phyloP scores from a whole-genome alignment of 1,140 invertebrate genomes.

The Leptinotarsa defecta region DNA sequence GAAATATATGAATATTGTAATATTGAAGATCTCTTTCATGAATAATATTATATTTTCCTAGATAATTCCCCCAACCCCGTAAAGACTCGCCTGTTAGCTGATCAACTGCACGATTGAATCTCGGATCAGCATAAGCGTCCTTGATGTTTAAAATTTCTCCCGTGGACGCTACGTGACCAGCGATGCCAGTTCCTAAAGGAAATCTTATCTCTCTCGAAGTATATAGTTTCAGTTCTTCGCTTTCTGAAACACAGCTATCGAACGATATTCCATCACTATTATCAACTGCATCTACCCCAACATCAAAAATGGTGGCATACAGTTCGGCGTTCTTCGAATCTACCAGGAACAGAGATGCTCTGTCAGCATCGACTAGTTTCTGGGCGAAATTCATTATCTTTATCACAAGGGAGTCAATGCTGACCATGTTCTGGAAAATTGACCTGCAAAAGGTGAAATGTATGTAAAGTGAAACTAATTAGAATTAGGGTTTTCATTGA shows the following conservation, averaged over 20 bases:
- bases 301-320: conserved; percentile 82
- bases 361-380: conserved; percentile 77
- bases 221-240: conserved; percentile 49
- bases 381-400: conserved; percentile 85
- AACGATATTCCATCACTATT: conserved; percentile 23
- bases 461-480: neutral
- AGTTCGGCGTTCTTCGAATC: conserved; percentile 74
- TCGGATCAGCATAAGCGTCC: conserved; percentile 77
- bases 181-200: conserved; percentile 64
- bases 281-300: conserved; percentile 58
- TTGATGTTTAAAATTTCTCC: conserved; percentile 78
- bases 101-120: conserved; percentile 81
- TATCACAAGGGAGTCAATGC: conserved; percentile 80
- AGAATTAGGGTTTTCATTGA: too few relatives aligned
- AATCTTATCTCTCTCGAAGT: conserved; percentile 60
- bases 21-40: too few relatives aligned
- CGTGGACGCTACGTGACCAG: conserved; percentile 70
- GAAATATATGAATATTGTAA: too few relatives aligned
- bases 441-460: conserved; percentile 57
- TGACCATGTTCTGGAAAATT: conserved; percentile 82
- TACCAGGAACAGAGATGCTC: conserved; percentile 78
- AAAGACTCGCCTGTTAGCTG: conserved; percentile 65
- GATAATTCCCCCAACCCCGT: too few relatives aligned
- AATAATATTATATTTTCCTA: too few relatives aligned
- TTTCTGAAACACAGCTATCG: conserved; percentile 22